Base-by-base conservation (phyloP, 2,797 vertebrate genomes). In the Emydoidea blandingii region DNA sequence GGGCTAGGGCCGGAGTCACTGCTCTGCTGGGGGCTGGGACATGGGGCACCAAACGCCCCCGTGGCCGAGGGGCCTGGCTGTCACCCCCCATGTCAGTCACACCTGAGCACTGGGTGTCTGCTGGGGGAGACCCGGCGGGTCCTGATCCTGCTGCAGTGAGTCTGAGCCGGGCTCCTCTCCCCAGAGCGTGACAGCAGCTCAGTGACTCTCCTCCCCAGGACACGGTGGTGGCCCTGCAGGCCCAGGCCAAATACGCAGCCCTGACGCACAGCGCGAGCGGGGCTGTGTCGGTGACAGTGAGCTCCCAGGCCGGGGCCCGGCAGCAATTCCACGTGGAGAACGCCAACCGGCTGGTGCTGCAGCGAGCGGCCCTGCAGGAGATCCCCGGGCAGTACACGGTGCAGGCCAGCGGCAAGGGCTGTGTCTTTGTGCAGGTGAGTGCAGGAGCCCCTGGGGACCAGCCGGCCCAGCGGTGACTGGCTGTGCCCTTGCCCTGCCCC, bases 211-310 rank as follows among this genome's bases (percentile, higher is more conserved):
- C 18, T 15, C 27, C 84, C 44, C 97, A 99, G 99, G 99, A 99
- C 97, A 99, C 99, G 0, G 98, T 99, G 49, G 98, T 99, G 90
- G 99, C 99, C 85, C 98, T 99, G 54, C 98, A 99, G 97, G 99
- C 99, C 4, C 98, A 99, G 92, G 98, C 99, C 18, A 98, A 98
- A 88, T 99, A 99, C 0, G 98, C 98, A 0, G 7, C 97, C 8
- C 96, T 97, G 93, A 98, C 98, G 41, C 98, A 98, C 15, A 93
- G 94, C 6, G 78, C 44, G 1, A 96, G 96, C 0, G 98, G 98
- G 83, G 82, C 82, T 19, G 92, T 98, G 25, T 82, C 3, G 0
- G 97, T 99, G 83, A 98, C 72, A 0, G 97, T 99, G 93, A 98
- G 93, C 0, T 98, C 98, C 0, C 31, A 96, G 0, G 91, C 85